Evolutionary conservation across 2,113 vertebrate genomes (phyloP), one percentile per base, ranked within the genome.

Genomic region (Clupea harengus): DNA sequence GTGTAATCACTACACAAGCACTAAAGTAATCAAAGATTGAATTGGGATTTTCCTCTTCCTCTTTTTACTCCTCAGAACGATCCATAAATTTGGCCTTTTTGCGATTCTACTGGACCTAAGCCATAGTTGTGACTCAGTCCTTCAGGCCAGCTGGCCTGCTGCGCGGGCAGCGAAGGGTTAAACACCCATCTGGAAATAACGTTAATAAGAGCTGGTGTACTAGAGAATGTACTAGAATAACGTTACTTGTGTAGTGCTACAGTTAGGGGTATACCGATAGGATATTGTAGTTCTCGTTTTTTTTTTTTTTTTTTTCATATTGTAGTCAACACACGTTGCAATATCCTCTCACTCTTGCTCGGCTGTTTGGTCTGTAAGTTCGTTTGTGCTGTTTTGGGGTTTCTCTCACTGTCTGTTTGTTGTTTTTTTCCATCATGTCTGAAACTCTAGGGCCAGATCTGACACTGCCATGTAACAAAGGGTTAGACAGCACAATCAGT

Each of bases 151-250:
- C 91, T 91, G 90, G 81, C 95, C 95, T 95, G 95, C 92, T 91
- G 95, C 95, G 93, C 95, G 94, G 95, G 95, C 93, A 91, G 92
- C 91, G 39, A 88, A 90, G 89, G 90, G 91, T 88, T 91, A 88
- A 91, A 88, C 84, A 90, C 87, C 81, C 91, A 85, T 92, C 88
- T 92, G 83, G 92, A 85, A 89, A 83, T 89, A 90, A 89, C 91
- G 85, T 90, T 89, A 91, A 92, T 89, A 92, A 88, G 89, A 88
- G 81, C 86, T 89, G 92, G 92, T 93, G 89, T 90, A 90, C 86
- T 89, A 92, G 92, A 92, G 92, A 94, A 92, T 93, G 93, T 94
- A 91, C 88, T 93, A 92, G 91, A 89, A 86, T 85, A 82, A 81
- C 92, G 91, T 92, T 90, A 89, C 89, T 90, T 91, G 89, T 93